Percentiles rank a stretch among this genome's conserved stretches.
Evolutionary conservation across 2,888 invertebrate species (phyloP).

Genomic region (Scaptomyza cyrtandrae): DNA sequence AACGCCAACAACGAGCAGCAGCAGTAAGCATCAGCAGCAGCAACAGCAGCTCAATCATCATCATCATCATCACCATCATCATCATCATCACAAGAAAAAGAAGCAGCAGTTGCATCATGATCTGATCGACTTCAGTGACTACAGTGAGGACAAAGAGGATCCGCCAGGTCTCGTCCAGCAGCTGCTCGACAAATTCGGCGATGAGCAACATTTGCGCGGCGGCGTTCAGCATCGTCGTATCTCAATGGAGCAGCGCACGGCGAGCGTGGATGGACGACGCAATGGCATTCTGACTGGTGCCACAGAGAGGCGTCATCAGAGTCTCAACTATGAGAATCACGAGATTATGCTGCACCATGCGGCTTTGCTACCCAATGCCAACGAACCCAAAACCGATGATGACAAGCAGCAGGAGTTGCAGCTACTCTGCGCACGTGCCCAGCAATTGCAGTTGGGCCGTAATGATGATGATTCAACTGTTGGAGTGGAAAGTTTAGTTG

Average conservation of each 20-base stretch:
- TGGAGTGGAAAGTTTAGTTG: background rate
- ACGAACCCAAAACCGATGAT: conserved; percentile 80
- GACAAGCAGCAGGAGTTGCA: conserved; percentile 79
- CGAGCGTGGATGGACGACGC: conserved; percentile 83
- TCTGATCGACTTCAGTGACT: conserved; percentile 83
- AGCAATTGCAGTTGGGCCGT: conserved; percentile 71
- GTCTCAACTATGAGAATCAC: conserved; percentile 84
- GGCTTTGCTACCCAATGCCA: conserved; percentile 46
- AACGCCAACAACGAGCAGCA: conserved; percentile 30
- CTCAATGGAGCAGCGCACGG: conserved; percentile 82
- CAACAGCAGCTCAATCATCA: conserved; percentile 25
- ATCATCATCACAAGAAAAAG: conserved; percentile 64
- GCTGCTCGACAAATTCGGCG: conserved; percentile 68
- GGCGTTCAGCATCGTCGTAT: conserved; percentile 82
- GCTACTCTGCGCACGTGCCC: conserved; percentile 79
- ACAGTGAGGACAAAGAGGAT: conserved; percentile 74
- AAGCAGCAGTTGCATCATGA: conserved; percentile 70
- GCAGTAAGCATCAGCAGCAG: conserved; percentile 29
- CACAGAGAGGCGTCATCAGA: conserved; percentile 80
- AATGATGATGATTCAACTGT: conserved; percentile 33
- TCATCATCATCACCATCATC: conserved; percentile 27
- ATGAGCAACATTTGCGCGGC: conserved; percentile 53
- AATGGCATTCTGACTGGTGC: conserved; percentile 83
- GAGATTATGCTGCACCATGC: conserved; percentile 77
- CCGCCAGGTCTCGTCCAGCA: conserved; percentile 70